These are phyloP conservation scores for Mesorhabditis belari DNA, from an alignment of 2,888 invertebrate species.

Conservation along the genomic window DNA sequence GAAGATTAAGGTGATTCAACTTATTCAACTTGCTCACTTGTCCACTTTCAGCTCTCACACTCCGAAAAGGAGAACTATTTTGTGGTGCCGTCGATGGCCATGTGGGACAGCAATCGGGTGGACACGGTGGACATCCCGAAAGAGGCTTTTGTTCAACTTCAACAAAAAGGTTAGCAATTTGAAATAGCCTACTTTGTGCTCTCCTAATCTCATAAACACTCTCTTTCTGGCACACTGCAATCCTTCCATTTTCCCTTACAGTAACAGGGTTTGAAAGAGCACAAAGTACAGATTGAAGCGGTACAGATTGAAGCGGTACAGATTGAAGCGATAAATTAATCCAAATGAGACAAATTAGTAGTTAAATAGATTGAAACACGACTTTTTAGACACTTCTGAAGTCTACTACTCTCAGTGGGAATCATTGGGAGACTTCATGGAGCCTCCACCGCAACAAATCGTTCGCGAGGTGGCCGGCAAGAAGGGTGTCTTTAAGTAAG, in stretches of 20 bases:
- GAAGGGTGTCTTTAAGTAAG: neutral
- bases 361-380: neutral
- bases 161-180: too few species aligned
- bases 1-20: neutral
- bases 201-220: too few species aligned
- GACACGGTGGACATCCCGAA: slow-evolving; percentile 30
- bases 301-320: too few species aligned
- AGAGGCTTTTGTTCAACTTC: slow-evolving; percentile 18
- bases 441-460: slow-evolving; percentile 3
- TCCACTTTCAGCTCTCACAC: too few species aligned
- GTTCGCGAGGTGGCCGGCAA: slow-evolving; percentile 4
- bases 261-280: too few species aligned
- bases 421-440: slow-evolving; percentile 12
- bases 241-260: too few species aligned
- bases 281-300: too few species aligned
- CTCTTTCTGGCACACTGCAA: too few species aligned
- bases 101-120: slow-evolving; percentile 16
- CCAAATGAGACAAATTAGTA: neutral
- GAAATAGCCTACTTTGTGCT: too few species aligned
- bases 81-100: slow-evolving; percentile 28
- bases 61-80: too few species aligned
- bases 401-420: slow-evolving; percentile 18
- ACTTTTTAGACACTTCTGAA: slow-evolving; percentile 8
- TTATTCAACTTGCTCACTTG: too few species aligned
- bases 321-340: too few species aligned